Percentiles rank a stretch among this genome's conserved stretches.
phyloP scores from a whole-genome alignment of 2,888 invertebrate species.

The Branchinecta sandiegonensis region DNA sequence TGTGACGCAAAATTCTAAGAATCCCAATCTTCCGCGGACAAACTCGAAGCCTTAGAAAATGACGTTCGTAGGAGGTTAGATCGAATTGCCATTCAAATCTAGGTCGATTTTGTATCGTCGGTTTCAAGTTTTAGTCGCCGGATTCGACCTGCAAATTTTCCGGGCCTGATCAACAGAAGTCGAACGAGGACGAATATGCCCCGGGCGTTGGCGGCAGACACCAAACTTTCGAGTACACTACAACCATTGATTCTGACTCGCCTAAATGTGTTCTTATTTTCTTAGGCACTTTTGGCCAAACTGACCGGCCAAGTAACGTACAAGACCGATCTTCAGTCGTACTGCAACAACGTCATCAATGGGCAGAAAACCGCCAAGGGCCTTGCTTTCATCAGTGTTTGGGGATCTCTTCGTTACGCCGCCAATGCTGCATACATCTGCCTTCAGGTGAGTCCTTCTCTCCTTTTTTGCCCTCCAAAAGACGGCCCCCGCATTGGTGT shows the following conservation, averaged over 20 bases:
- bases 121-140: no score
- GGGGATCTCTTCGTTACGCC: slow-evolving; percentile 42
- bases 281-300: slow-evolving; percentile 39
- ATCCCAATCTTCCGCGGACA: no score
- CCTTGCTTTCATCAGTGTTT: slow-evolving; percentile 41
- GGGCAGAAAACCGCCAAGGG: slow-evolving; percentile 37
- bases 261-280: slow-evolving; percentile 19
- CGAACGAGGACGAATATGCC: not conserved
- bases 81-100: no score
- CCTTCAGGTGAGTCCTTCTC: slow-evolving; percentile 35
- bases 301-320: slow-evolving; percentile 36
- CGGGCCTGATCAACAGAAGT: not conserved
- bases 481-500: no score
- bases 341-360: slow-evolving; percentile 39
- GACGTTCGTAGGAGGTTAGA: no score
- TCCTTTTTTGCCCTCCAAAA: not conserved
- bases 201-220: not conserved
- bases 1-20: no score
- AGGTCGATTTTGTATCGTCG: no score
- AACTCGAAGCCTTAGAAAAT: no score
- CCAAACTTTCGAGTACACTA: not conserved
- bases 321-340: slow-evolving; percentile 35
- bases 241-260: no score
- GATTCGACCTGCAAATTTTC: no score
- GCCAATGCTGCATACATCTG: slow-evolving; percentile 43